Base-by-base conservation (phyloP, 2,888 invertebrate species). In the Synanthedon andrenaeformis region DNA sequence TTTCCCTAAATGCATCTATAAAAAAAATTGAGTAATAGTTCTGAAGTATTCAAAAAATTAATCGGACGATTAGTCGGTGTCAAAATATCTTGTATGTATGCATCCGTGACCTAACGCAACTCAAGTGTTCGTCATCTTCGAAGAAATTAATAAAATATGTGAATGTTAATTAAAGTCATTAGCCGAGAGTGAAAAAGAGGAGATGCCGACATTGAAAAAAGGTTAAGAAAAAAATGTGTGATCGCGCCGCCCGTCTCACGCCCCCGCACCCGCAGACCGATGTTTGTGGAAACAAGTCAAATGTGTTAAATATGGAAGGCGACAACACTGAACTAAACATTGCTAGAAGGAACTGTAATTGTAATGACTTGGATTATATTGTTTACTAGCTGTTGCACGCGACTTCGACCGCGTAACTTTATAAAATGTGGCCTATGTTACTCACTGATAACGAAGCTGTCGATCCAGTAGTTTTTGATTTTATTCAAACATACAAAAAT, bases 151-250 rank as follows among this genome's bases (percentile, higher is more conserved):
- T 79, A 74, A 81, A 79, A 79, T 79, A 78, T 74, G 75, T 68
- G 82, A 79, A 82, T 77, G 76, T 82, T 84, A 83, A 83, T 85
- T 82, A 78, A 75, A 76, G 78, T 85, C 84, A 85, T 86, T 86
- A 86, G 78, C 74, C 67, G 71, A 72, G 76, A 78, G 74, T 68
- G 64, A 72, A 74, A 69, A 68, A 71, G 69, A 70, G 69, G 69
- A 70, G 69, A 75, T 70, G 76, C 81, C 70, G 82, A 77, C 79
- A 80, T 77, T 76, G 66, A 73, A 70, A 76, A 76, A 77, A 72
- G 23, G 67, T 63, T 54, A 58, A 62, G 62, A 64, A 70, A 73
- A 23, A 76, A 79, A 74, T 73, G 72, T 82, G 80, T 82, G 84
- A 82, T 79, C 78, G 63, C 66, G 65, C 82, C 80, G 82, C 74